Conservation (phyloP, 1,140 invertebrate species). For the Eupristina koningsbergeri region DNA sequence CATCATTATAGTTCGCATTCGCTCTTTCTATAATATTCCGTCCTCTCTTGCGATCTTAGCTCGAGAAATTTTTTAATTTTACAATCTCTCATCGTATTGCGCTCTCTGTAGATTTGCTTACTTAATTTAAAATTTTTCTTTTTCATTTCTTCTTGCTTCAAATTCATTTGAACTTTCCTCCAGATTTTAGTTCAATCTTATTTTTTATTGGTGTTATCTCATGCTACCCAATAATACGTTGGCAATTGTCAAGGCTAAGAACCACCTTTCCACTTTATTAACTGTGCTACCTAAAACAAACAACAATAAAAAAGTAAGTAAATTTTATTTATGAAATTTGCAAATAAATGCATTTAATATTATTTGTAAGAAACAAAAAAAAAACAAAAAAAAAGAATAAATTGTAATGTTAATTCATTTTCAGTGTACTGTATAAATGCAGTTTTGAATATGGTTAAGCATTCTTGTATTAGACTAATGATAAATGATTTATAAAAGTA, state of each 20-base stretch:
- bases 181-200: neutral
- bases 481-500: too few species aligned
- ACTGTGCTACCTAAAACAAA: constrained; percentile 62
- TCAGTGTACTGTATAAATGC: too few species aligned
- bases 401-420: too few species aligned
- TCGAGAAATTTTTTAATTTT: constrained; percentile 64
- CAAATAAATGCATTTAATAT: too few species aligned
- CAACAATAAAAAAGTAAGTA: neutral
- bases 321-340: neutral
- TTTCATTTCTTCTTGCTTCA: constrained; percentile 35
- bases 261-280: constrained; percentile 58
- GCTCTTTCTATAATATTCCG: constrained; percentile 44
- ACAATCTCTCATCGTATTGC: constrained; percentile 55
- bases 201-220: constrained; percentile 70
- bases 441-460: too few species aligned
- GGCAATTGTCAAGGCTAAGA: constrained; percentile 56
- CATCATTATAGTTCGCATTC: constrained; percentile 48
- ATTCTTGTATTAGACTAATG: too few species aligned
- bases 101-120: constrained; percentile 6
- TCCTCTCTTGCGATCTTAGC: constrained; percentile 3
- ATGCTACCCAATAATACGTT: constrained; percentile 61
- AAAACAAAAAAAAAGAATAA: too few species aligned
- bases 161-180: constrained; percentile 36
- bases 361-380: too few species aligned
- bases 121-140: neutral